Percentiles rank a stretch among this genome's conserved stretches.
These are phyloP conservation scores for Drosophila tropicalis DNA, from an alignment of 1,140 invertebrate genomes.

Conservation along the genomic window DNA sequence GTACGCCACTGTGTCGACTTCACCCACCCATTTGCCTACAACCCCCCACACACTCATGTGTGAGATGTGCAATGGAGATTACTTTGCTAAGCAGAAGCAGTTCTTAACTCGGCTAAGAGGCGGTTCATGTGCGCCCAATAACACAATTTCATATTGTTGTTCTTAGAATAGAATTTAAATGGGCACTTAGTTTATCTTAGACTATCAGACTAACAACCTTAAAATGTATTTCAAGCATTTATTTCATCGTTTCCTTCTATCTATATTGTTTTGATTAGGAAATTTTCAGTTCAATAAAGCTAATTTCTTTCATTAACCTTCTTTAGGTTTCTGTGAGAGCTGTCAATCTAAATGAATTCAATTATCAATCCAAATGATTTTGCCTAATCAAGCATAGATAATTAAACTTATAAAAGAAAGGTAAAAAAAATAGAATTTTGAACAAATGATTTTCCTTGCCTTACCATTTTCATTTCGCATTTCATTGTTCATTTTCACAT, in stretches of 20 bases:
- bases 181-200: too few relatives aligned
- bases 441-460: neutral
- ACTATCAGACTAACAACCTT: too few relatives aligned
- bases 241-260: too few relatives aligned
- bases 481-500: constrained; percentile 49
- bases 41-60: neutral
- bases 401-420: neutral
- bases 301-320: neutral
- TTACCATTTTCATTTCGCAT: neutral
- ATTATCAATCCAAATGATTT: constrained; percentile 33
- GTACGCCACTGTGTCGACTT: constrained; percentile 57
- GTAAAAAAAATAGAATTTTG: neutral
- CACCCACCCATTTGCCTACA: neutral
- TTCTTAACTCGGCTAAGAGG: neutral
- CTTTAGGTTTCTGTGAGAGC: neutral
- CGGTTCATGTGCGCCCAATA: constrained; percentile 1
- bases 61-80: constrained; percentile 12
- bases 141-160: neutral
- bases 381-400: neutral
- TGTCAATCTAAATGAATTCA: constrained; percentile 30
- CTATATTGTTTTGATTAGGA: too few relatives aligned
- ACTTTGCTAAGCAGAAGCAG: neutral
- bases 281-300: constrained; percentile 9
- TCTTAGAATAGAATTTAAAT: constrained; percentile 3
- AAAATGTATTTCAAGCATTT: too few relatives aligned